phyloP scores from a whole-genome alignment of 2,113 vertebrate genomes.

The Gymnobelideus leadbeateri region DNA sequence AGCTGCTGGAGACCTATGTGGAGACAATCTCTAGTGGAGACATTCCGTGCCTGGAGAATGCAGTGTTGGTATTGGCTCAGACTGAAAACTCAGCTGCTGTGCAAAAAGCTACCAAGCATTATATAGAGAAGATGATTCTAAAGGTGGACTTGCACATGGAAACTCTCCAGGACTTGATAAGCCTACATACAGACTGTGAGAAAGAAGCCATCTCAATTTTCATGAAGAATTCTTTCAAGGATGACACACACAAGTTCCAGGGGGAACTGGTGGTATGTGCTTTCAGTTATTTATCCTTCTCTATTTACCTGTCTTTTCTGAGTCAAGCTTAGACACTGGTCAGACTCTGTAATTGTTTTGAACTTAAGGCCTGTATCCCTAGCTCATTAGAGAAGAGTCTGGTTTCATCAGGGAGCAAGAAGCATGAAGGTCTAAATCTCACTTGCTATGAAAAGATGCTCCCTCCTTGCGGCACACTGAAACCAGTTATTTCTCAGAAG shows the following conservation, averaged over 20 bases:
- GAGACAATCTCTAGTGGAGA: constrained; percentile 75
- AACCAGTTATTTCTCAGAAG: not conserved
- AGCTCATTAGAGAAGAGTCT: not conserved
- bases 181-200: constrained; percentile 50
- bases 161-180: constrained; percentile 64
- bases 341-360: no score
- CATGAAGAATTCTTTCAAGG: constrained; percentile 79
- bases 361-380: not conserved
- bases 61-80: constrained; percentile 76
- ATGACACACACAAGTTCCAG: constrained; percentile 61
- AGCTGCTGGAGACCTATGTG: constrained; percentile 71
- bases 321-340: not conserved
- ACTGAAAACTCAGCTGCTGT: constrained; percentile 76
- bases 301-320: not conserved
- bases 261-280: constrained; percentile 61
- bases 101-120: constrained; percentile 63
- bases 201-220: constrained; percentile 75
- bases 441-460: not conserved
- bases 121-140: constrained; percentile 64
- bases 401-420: not conserved
- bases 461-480: not conserved
- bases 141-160: constrained; percentile 61
- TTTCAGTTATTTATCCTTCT: not conserved
- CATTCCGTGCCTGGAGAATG: constrained; percentile 82
- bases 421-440: not conserved